Base-by-base conservation (phyloP, 1,140 invertebrate species). In the Lysiphlebus fabarum region DNA sequence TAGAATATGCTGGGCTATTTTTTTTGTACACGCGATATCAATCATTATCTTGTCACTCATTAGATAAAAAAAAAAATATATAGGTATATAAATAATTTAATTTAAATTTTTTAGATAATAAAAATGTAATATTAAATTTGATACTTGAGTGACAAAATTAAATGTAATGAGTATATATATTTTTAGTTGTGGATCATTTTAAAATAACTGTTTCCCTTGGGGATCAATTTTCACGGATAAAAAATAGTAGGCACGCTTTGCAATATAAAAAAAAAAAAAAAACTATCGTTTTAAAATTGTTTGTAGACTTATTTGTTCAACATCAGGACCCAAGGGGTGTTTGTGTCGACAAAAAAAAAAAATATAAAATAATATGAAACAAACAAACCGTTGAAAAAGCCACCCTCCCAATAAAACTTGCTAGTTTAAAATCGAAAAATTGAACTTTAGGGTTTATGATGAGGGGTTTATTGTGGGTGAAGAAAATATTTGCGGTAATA, bases 231-330 rank as follows among this genome's bases (percentile, higher is more conserved):
- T 59, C 40, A 49, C 36, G 49, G 14, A 12, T 51, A 36, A 14
- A 12, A 38, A 51, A n/a, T 9, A 51, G 1, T 26, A 48, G 12
- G 17, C 17, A 17, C 17, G 17, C 17, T 17, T 17, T 17, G 17
- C 17, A n/a, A n/a, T 6, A 41, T 17, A 11, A 45, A 17, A 37
- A 38, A 47, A 44, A 53, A n/a, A 45, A 10, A 14, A 58, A 58
- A 58, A 50, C 61, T 56, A 55, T 56, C 56, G 57, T 45, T 61
- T 59, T 59, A 53, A 45, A 44, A 53, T 17, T 63, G 53, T 63
- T 63, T 62, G 53, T 44, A 38, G 40, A 36, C 53, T 56, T 41
- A 51, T 56, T 56, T 44, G 56, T 48, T 33, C 50, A 34, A 34
- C 42, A 34, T 12, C 7, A 45, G 11, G 38, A 37, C 40, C 41